phyloP scores from a whole-genome alignment of 2,113 vertebrate genomes.

The Strix aluco region DNA sequence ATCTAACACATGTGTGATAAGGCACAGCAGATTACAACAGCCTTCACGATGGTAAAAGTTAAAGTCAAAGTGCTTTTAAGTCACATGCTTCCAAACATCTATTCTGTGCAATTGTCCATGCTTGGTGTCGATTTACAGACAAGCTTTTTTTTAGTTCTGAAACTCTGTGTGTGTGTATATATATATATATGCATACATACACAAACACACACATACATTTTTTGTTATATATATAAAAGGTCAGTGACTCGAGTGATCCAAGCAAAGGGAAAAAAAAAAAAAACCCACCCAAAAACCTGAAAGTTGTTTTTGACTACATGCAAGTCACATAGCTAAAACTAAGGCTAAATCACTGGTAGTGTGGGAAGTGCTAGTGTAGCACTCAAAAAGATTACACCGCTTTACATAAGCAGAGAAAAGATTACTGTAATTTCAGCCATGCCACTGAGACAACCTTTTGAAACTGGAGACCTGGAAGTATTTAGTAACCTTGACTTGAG shows the following conservation, averaged over 20 bases:
- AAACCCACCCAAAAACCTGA: not conserved
- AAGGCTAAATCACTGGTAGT: not conserved
- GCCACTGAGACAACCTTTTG: not conserved
- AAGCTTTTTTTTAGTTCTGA: not conserved
- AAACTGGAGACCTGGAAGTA: not conserved
- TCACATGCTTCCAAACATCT: not conserved
- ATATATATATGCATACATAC: not conserved
- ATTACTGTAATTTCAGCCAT: not conserved
- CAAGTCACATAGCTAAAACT: conserved; percentile 12
- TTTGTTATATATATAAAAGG: not conserved
- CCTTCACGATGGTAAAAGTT: not conserved
- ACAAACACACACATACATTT: not conserved
- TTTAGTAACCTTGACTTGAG: not conserved
- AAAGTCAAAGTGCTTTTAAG: not conserved
- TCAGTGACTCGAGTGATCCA: not conserved
- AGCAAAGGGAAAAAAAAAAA: not conserved
- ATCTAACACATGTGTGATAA: not conserved
- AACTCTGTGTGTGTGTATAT: not conserved
- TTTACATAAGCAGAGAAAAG: not conserved
- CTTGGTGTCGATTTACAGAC: not conserved
- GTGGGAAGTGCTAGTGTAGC: conserved; percentile 30
- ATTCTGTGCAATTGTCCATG: not conserved
- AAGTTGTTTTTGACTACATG: not conserved
- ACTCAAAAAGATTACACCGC: not conserved
- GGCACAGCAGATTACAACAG: not conserved